Evolutionary conservation across 1,140 invertebrate genomes (phyloP).

Genomic region (Drosophila funebris): DNA sequence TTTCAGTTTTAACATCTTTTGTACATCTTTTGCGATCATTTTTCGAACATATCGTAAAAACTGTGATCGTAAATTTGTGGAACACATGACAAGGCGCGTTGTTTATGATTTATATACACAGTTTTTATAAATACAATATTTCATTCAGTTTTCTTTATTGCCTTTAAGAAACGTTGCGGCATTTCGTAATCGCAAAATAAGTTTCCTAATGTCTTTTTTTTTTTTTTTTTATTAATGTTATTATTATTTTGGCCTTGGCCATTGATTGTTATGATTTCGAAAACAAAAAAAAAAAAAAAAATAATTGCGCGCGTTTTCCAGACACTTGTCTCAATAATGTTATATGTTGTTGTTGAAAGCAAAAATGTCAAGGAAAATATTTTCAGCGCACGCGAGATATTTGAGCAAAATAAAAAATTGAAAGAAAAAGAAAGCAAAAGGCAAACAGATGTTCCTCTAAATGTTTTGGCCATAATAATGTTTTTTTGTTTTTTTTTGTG

Average conservation of each 20-base stretch:
- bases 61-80: conserved; percentile 52
- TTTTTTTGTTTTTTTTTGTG: too few species aligned
- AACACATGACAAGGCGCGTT: conserved; percentile 44
- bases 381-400: conserved; percentile 19
- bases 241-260: conserved; percentile 60
- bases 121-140: conserved; percentile 33
- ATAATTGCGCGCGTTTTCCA: conserved; percentile 50
- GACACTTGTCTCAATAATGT: conserved; percentile 37
- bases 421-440: neutral
- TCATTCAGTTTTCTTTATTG: conserved; percentile 38
- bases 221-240: too few species aligned
- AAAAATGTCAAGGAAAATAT: conserved; percentile 64
- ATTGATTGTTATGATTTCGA: conserved; percentile 15
- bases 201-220: conserved; percentile 39
- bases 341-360: neutral
- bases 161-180: conserved; percentile 26
- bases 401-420: neutral
- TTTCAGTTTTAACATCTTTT: conserved; percentile 30
- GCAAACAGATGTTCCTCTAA: conserved; percentile 58
- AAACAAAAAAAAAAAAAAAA: neutral
- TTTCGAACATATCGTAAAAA: conserved; percentile 53
- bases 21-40: conserved; percentile 36
- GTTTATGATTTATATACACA: conserved; percentile 61
- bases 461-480: conserved; percentile 53
- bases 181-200: conserved; percentile 24